A percentile compares a stretch with the other conserved stretches of the same genome.
These are phyloP conservation scores for Glareola pratincola DNA, from an alignment of 2,113 vertebrate genomes.

Conservation along the genomic window DNA sequence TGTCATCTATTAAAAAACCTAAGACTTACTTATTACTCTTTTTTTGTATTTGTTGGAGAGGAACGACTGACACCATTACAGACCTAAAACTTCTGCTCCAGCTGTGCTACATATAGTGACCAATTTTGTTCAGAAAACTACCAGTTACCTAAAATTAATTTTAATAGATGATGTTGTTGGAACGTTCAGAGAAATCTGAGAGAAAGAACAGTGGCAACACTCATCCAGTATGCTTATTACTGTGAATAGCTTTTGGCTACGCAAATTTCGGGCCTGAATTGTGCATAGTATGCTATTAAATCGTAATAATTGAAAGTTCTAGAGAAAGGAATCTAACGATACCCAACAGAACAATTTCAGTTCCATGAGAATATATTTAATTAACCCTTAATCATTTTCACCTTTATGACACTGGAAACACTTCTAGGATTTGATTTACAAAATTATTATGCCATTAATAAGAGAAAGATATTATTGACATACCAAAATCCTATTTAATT, in stretches of 20 bases:
- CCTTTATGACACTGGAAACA: conserved; percentile 52
- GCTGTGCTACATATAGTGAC: background rate
- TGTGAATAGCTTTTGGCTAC: background rate
- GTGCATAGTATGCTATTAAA: background rate
- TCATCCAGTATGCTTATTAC: background rate
- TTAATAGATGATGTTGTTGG: background rate
- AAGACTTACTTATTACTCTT: background rate
- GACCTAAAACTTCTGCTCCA: background rate
- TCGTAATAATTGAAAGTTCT: conserved; percentile 18
- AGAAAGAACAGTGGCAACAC: background rate
- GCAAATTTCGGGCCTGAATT: background rate
- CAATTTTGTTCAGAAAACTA: background rate
- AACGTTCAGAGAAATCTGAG: background rate
- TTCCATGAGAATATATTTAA: conserved; percentile 59
- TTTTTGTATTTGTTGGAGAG: background rate
- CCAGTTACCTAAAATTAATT: background rate
- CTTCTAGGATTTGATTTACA: conserved; percentile 67
- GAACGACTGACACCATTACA: background rate
- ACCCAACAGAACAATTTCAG: conserved; percentile 42
- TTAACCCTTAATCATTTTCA: conserved; percentile 67
- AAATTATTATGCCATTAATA: conserved; percentile 69
- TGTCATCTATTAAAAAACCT: background rate
- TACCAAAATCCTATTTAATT: conserved; percentile 68
- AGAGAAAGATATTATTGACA: conserved; percentile 60
- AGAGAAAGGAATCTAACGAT: background rate